Percentiles rank a stretch among this genome's conserved stretches.
phyloP scores from a whole-genome alignment of 1,140 invertebrate species.

The Drosophila ohnishii region DNA sequence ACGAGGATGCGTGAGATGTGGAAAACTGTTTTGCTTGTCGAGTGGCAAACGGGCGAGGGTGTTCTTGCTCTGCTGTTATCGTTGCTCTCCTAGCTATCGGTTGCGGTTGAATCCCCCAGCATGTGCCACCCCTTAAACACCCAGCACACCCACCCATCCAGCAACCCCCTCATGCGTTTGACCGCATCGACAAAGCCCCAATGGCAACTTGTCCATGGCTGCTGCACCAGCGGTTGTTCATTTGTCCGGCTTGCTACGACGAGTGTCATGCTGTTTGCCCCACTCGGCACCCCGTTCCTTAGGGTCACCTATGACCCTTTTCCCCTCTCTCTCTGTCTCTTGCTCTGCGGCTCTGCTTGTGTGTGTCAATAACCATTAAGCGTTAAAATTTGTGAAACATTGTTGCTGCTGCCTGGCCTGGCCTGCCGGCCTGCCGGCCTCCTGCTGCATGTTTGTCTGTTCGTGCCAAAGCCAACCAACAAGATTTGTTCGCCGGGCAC shows the following conservation, averaged over 20 bases:
- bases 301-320: neutral
- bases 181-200: constrained; percentile 37
- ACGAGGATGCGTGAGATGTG: constrained; percentile 63
- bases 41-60: constrained; percentile 31
- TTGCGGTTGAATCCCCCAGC: constrained; percentile 49
- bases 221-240: constrained; percentile 67
- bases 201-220: constrained; percentile 61
- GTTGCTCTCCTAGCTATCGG: constrained; percentile 56
- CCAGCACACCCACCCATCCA: too few relatives aligned
- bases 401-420: constrained; percentile 33
- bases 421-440: constrained; percentile 23
- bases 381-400: constrained; percentile 74
- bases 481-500: constrained; percentile 58
- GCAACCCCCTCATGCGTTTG: constrained; percentile 12
- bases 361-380: constrained; percentile 76
- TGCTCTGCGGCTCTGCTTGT: constrained; percentile 36
- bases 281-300: constrained; percentile 11
- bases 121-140: neutral
- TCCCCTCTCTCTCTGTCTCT: neutral
- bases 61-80: constrained; percentile 58
- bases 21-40: constrained; percentile 74
- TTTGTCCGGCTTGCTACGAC: constrained; percentile 60
- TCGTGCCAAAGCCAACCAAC: constrained; percentile 33
- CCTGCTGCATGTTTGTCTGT: constrained; percentile 37
- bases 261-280: constrained; percentile 73